Percentiles rank a stretch among this genome's conserved stretches.
phyloP scores from a whole-genome alignment of 2,797 vertebrate species.

The Microctenopoma stevenorrisi region DNA sequence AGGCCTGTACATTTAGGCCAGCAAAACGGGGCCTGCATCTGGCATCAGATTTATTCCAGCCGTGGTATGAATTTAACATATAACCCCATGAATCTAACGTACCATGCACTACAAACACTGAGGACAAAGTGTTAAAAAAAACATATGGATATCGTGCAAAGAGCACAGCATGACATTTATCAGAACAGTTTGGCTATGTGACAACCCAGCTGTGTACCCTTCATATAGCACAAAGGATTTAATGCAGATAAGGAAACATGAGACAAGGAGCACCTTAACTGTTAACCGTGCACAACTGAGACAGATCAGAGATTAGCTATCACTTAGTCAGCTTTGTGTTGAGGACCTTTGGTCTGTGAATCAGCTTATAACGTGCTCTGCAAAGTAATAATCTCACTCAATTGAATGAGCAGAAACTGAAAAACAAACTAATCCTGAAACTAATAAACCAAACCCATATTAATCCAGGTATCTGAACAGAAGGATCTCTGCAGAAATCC shows the following conservation, averaged over 20 bases:
- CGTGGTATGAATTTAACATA: conserved; percentile 28
- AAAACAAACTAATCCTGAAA: conserved; percentile 44
- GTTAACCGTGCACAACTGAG: conserved; percentile 41
- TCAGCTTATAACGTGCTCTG: conserved; percentile 53
- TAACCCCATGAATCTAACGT: not conserved
- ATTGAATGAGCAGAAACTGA: conserved; percentile 5
- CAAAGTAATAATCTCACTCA: conserved; percentile 52
- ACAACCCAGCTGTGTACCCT: conserved; percentile 34
- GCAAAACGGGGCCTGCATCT: conserved; percentile 29
- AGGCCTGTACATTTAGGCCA: conserved; percentile 42
- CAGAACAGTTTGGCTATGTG: not conserved
- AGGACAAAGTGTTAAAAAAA: conserved; percentile 34
- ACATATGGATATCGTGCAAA: conserved; percentile 14
- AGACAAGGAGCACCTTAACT: conserved; percentile 29
- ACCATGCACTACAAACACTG: conserved; percentile 13
- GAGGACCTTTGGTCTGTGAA: conserved; percentile 76
- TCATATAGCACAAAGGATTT: conserved; percentile 14
- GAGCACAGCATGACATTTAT: not conserved
- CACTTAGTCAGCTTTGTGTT: conserved; percentile 63
- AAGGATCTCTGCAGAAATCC: not conserved
- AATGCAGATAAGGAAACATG: conserved; percentile 14
- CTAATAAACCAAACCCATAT: conserved; percentile 18
- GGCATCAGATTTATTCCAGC: conserved; percentile 25
- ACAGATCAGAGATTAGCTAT: conserved; percentile 68
- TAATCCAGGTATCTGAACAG: not conserved